These are phyloP conservation scores for Anarhynchus alexandrinus DNA, from an alignment of 2,113 vertebrate species.

Conservation along the genomic window DNA sequence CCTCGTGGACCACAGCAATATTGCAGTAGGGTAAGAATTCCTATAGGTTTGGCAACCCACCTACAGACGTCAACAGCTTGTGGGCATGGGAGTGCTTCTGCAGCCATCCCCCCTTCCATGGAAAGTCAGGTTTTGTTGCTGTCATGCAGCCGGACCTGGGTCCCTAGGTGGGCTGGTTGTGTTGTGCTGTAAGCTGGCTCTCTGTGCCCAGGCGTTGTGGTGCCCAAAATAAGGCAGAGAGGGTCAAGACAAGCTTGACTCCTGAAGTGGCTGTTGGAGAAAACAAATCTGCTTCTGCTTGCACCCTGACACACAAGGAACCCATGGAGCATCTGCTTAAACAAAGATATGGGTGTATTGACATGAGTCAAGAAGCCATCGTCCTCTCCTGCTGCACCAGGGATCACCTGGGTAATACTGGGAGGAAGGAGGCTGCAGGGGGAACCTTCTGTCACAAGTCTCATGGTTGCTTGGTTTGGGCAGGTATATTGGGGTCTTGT, in stretches of 20 bases:
- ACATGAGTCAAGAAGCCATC: background rate
- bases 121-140: background rate
- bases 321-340: background rate
- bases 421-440: background rate
- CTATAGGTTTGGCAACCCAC: background rate
- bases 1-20: background rate
- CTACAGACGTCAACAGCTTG: fast-evolving
- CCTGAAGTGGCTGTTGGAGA: background rate
- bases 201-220: background rate
- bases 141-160: background rate
- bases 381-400: background rate
- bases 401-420: background rate
- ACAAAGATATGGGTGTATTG: background rate
- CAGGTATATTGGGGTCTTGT: fast-evolving
- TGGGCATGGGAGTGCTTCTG: background rate
- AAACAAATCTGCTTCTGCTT: background rate
- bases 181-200: background rate
- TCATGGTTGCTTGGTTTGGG: background rate
- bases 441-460: background rate
- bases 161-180: fast-evolving
- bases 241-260: background rate
- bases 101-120: background rate
- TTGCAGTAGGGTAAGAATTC: background rate
- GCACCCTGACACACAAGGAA: fast-evolving
- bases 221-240: background rate